Percentiles rank a stretch among this genome's conserved stretches.
These are phyloP conservation scores for Geophilus truncorum DNA, from an alignment of 2,888 invertebrate genomes.

Conservation along the genomic window DNA sequence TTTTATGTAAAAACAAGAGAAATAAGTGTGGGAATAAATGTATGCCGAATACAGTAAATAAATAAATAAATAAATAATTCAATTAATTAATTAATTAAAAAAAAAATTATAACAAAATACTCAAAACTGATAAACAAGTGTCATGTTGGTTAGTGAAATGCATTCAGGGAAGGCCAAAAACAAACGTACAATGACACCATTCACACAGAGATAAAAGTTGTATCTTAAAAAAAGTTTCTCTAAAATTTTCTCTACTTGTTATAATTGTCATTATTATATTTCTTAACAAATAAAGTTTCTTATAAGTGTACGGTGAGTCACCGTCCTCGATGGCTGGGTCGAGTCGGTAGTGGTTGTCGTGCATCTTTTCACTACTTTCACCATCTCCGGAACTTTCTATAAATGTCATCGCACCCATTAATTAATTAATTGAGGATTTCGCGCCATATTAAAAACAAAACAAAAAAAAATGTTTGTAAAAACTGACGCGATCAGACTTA, in stretches of 20 bases:
- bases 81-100: no score
- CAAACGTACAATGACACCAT: neutral
- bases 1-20: no score
- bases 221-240: slow-evolving; percentile 3
- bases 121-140: neutral
- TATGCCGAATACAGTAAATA: no score
- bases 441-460: neutral
- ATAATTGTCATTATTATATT: neutral
- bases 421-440: no score
- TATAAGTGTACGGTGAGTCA: neutral
- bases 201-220: neutral
- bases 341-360: slow-evolving; percentile 2
- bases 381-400: slow-evolving; percentile 1
- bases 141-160: neutral
- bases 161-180: neutral
- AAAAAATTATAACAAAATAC: neutral
- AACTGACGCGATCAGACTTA: no score
- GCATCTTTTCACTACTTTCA: neutral
- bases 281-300: slow-evolving; percentile 11
- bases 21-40: no score
- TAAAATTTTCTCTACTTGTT: neutral
- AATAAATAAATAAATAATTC: no score
- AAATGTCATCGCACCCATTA: slow-evolving; percentile 1
- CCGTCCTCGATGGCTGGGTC: neutral
- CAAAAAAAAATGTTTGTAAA: neutral